phyloP scores from a whole-genome alignment of 2,888 invertebrate species.

The Lissonota sp. region DNA sequence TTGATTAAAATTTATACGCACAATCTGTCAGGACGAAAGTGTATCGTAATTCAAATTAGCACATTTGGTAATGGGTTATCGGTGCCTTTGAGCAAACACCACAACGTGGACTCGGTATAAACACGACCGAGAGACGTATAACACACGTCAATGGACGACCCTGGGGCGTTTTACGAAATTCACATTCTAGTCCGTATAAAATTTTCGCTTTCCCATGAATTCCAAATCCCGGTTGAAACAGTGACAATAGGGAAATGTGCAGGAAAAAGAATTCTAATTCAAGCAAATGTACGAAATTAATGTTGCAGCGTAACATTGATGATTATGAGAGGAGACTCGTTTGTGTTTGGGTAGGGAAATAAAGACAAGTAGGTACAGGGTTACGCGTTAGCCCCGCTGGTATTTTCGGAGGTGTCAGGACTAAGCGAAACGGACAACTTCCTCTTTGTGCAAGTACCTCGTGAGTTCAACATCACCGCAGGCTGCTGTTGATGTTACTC shows the following conservation, averaged over 20 bases:
- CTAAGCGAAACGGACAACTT: slow-evolving; percentile 44
- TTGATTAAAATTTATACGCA: slow-evolving; percentile 78
- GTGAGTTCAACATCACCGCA: slow-evolving; percentile 38
- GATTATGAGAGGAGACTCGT: too few relatives aligned
- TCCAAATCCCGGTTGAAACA: not conserved
- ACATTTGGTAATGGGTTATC: slow-evolving; percentile 67
- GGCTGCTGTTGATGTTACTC: slow-evolving; percentile 30
- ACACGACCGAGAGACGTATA: slow-evolving; percentile 15
- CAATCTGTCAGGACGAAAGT: slow-evolving; percentile 68
- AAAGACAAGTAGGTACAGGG: slow-evolving; percentile 9
- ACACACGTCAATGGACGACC: slow-evolving; percentile 14
- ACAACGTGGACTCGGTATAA: not conserved
- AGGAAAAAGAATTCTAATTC: too few relatives aligned
- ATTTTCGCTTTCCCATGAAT: slow-evolving; percentile 10
- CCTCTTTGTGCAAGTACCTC: slow-evolving; percentile 34
- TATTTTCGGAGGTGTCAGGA: slow-evolving; percentile 29
- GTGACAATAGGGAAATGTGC: too few relatives aligned
- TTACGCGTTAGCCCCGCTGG: slow-evolving; percentile 9
- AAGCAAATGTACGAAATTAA: too few relatives aligned
- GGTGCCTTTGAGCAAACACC: slow-evolving; percentile 51
- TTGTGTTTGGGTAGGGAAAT: slow-evolving; percentile 3
- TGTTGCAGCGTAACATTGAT: too few relatives aligned
- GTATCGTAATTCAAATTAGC: slow-evolving; percentile 76
- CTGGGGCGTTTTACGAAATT: not conserved
- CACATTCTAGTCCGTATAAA: not conserved